Percentiles rank a stretch among this genome's conserved stretches.
Conservation (phyloP, 2,797 vertebrate genomes). For the Anniella stebbinsi region DNA sequence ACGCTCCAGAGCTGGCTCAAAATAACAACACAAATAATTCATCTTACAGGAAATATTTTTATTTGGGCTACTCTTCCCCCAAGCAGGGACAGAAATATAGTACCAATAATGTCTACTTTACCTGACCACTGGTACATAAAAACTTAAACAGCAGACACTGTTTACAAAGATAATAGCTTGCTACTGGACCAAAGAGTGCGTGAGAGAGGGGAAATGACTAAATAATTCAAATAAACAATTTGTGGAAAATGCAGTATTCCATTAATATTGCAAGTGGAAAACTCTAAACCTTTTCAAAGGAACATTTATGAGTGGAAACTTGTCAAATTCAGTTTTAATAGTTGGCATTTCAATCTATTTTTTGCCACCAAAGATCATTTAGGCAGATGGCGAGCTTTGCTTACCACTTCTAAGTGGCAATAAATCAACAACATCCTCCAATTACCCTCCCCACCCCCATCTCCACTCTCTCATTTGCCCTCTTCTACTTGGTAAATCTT, state of each 20-base stretch:
- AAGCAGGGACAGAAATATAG: neutral
- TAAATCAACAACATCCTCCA: neutral
- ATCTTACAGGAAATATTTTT: slow-evolving; percentile 20
- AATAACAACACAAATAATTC: slow-evolving; percentile 27
- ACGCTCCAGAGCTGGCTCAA: neutral
- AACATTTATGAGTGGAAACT: neutral
- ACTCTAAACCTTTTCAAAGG: slow-evolving; percentile 7
- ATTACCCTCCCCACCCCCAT: neutral
- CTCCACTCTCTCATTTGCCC: neutral
- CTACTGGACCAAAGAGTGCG: neutral
- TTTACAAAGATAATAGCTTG: slow-evolving; percentile 5
- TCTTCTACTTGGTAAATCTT: neutral
- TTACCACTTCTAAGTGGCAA: neutral
- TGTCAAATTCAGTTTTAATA: slow-evolving; percentile 45
- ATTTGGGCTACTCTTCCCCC: slow-evolving; percentile 2
- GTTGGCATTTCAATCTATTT: slow-evolving; percentile 15
- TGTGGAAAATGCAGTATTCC: slow-evolving; percentile 22
- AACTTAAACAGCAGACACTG: neutral
- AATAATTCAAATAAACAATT: slow-evolving; percentile 42
- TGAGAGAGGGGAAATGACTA: slow-evolving; percentile 14
- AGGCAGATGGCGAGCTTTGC: slow-evolving; percentile 2
- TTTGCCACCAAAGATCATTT: slow-evolving; percentile 20
- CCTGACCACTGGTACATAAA: neutral
- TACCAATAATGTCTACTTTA: neutral
- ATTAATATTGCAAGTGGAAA: slow-evolving; percentile 46